Base-by-base conservation (phyloP, 1,140 invertebrate species). In the Paralvinella palmiformis region DNA sequence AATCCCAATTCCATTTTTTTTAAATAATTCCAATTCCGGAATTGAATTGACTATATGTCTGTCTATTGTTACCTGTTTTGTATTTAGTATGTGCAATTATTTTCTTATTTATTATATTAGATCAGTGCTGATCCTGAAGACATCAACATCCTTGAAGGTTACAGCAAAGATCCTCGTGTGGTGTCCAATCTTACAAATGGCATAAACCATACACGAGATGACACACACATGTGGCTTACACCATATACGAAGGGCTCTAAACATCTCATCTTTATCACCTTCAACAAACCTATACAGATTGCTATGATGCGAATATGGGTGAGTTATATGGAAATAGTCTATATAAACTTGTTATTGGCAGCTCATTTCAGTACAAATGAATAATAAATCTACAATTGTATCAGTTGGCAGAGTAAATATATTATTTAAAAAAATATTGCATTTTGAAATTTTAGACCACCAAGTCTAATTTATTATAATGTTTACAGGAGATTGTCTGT, bases 281-380 rank as follows among this genome's bases (percentile, higher is more conserved):
- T 91, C 74, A 73, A 82, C 17, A 78, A 84, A 62, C 72, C 75
- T 41, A 80, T 84, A 61, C 83, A 81, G 41, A 70, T 91, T 20
- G 88, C 88, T 24, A 78, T 91, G 73, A 83, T 91, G 57, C 83
- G 89, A 74, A 86, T 91, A 71, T 91, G 90, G 89, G 89, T 89
- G 81, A 75, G 80, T 74, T n/a, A n/a, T n/a, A n/a, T n/a, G n/a
- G 48, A 56, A 35, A 55, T 60, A n/a, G 20, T 31, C 24, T 32
- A n/a, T n/a, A n/a, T n/a, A n/a, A n/a, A n/a, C n/a, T n/a, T n/a
- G n/a, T n/a, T n/a, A n/a, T n/a, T n/a, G n/a, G n/a, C n/a, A n/a
- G n/a, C n/a, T n/a, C n/a, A n/a, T n/a, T n/a, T n/a, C n/a, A n/a
- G n/a, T n/a, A n/a, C n/a, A n/a, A n/a, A n/a, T n/a, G n/a, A n/a